A percentile compares a stretch with the other conserved stretches of the same genome.
phyloP scores from a whole-genome alignment of 2,797 vertebrate species.

The Acanthornis magna region DNA sequence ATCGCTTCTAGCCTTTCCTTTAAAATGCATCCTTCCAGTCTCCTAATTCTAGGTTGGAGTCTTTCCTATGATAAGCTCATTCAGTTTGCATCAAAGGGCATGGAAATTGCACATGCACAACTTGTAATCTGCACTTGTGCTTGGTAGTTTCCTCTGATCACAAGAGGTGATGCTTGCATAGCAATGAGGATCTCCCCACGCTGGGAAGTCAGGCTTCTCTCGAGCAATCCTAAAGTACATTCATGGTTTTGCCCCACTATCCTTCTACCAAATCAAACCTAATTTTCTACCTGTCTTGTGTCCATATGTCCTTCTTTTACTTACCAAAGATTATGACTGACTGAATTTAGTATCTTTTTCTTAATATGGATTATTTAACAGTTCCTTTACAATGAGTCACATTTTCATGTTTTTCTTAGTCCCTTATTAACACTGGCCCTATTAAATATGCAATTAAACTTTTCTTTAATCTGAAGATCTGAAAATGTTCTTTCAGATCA shows the following conservation, averaged over 20 bases:
- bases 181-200: background rate
- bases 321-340: background rate
- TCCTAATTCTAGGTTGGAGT: conserved; percentile 1
- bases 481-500: background rate
- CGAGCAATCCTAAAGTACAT: background rate
- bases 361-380: background rate
- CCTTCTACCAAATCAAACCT: background rate
- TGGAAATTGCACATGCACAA: background rate
- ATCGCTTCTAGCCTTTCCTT: background rate
- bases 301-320: background rate
- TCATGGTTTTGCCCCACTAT: background rate
- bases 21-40: background rate
- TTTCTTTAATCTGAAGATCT: background rate
- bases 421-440: background rate
- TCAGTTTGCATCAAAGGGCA: conserved; percentile 13
- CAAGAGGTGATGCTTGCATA: background rate
- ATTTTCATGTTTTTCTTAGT: background rate
- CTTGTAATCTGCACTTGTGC: background rate
- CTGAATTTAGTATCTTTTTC: background rate
- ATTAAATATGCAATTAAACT: background rate
- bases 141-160: background rate
- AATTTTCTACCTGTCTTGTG: background rate
- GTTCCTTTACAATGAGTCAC: background rate
- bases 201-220: background rate
- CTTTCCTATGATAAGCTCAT: background rate